Base-by-base conservation (phyloP, 2,113 vertebrate genomes). In the Halichoeres trimaculatus region DNA sequence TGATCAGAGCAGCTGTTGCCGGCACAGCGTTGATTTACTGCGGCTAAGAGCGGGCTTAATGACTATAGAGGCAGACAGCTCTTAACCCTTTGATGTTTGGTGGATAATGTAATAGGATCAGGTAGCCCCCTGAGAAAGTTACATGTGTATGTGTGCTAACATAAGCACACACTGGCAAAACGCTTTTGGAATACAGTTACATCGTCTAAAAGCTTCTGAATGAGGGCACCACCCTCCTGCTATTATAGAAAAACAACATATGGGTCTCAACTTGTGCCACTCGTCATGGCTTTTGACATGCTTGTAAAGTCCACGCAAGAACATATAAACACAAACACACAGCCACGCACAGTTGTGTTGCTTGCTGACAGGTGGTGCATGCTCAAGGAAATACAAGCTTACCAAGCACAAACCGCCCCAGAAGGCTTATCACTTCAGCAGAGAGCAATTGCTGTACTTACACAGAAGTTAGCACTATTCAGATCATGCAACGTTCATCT, bases 31-130 rank as follows among this genome's bases (percentile, higher is more conserved):
- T 92, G 92, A 92, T 93, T 93, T 91, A 93, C 85, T 84, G 86
- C 74, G 84, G 85, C 78, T 84, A 86, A 79, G 89, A 91, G 87
- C 83, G 80, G 81, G 69, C 87, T 91, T 93, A 93, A 93, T 92
- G 92, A 91, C 90, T 90, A 74, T 62, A 81, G 84, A 89, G 88
- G 81, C 87, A 88, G 89, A 89, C 90, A 84, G 89, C 89, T 81
- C 80, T 93, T 92, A 91, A 92, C 91, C 86, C 91, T 92, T 93
- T 92, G 78, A 92, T 90, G 89, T 88, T 67, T 26, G 10, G 51
- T 67, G 83, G 78, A 89, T 91, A 91, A 88, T 90, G 91, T 89
- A 92, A 90, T 73, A 82, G 80, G 85, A 93, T 93, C 88, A 86
- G 82, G 75, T 89, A 61, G 76, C 86, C 78, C 76, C 80, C 30